Evolutionary conservation across 2,888 invertebrate genomes (phyloP).

Genomic region (Penaeus monodon): DNA sequence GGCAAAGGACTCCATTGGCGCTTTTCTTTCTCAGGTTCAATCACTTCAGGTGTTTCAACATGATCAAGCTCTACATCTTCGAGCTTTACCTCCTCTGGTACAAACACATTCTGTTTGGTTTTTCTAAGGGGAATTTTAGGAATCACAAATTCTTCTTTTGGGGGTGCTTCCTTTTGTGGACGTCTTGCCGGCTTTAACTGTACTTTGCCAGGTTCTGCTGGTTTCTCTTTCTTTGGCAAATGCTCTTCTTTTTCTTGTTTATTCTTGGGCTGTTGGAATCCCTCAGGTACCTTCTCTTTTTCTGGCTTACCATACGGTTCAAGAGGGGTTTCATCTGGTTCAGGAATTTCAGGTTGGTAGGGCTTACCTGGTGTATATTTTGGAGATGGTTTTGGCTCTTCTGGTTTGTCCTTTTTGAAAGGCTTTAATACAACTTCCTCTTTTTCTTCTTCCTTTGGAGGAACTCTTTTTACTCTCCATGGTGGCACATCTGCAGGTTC

Average conservation of each 20-base stretch:
- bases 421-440: conserved; percentile 50
- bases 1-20: conserved; percentile 42
- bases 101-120: conserved; percentile 37
- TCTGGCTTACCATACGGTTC: conserved; percentile 14
- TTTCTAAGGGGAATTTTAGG: conserved; percentile 40
- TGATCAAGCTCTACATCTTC: conserved; percentile 43
- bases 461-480: conserved; percentile 29
- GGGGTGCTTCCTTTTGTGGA: neutral
- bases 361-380: conserved; percentile 26
- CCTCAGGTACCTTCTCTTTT: conserved; percentile 24
- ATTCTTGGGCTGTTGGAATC: neutral
- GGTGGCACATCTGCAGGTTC: conserved; percentile 34
- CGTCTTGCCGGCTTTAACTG: conserved; percentile 16
- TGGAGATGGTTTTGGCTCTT: conserved; percentile 39
- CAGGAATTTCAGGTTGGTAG: conserved; percentile 36
- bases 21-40: conserved; percentile 38
- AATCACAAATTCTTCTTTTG: conserved; percentile 28
- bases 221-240: neutral
- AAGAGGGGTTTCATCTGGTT: conserved; percentile 29
- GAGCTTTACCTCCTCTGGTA: conserved; percentile 41
- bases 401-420: conserved; percentile 48
- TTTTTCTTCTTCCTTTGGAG: conserved; percentile 49
- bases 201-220: neutral
- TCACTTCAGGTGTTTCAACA: conserved; percentile 47
- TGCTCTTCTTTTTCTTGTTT: neutral